These are phyloP conservation scores for Orthosia gothica DNA, from an alignment of 2,888 invertebrate species.

Conservation along the genomic window DNA sequence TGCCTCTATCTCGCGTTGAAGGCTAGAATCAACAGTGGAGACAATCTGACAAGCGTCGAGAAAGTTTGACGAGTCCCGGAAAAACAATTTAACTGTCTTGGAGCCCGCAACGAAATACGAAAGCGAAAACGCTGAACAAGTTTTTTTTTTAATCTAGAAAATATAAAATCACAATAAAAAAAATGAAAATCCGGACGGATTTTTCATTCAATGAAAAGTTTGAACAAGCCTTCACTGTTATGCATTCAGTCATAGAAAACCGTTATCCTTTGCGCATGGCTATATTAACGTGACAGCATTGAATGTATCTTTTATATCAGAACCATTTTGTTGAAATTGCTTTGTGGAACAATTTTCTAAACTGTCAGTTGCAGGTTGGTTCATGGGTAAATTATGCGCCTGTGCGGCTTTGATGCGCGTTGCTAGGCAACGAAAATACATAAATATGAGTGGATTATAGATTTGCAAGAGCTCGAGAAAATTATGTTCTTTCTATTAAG, in stretches of 20 bases:
- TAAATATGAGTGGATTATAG: not conserved
- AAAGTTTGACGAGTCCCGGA: too few relatives aligned
- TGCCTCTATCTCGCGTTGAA: too few relatives aligned
- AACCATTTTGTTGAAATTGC: conserved; percentile 64
- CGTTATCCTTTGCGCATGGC: conserved; percentile 19
- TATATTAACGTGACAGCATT: conserved; percentile 53
- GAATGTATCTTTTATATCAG: conserved; percentile 40
- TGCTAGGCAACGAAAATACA: conserved; percentile 15
- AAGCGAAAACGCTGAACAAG: too few relatives aligned
- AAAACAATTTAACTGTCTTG: too few relatives aligned
- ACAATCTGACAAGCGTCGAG: too few relatives aligned
- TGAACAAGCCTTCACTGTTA: not conserved
- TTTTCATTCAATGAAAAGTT: not conserved
- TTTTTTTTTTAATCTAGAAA: too few relatives aligned
- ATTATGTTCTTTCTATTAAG: too few relatives aligned
- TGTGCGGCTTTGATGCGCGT: conserved; percentile 6
- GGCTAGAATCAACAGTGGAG: too few relatives aligned
- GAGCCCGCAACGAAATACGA: too few relatives aligned
- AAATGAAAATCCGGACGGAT: not conserved
- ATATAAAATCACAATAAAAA: too few relatives aligned
- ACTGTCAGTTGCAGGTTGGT: conserved; percentile 64
- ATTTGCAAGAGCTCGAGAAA: not conserved
- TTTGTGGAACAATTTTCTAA: conserved; percentile 65
- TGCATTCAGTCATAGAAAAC: not conserved
- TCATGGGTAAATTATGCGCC: conserved; percentile 49